Evolutionary conservation across 2,888 invertebrate species (phyloP).

Genomic region (Crossocerus cetratus): DNA sequence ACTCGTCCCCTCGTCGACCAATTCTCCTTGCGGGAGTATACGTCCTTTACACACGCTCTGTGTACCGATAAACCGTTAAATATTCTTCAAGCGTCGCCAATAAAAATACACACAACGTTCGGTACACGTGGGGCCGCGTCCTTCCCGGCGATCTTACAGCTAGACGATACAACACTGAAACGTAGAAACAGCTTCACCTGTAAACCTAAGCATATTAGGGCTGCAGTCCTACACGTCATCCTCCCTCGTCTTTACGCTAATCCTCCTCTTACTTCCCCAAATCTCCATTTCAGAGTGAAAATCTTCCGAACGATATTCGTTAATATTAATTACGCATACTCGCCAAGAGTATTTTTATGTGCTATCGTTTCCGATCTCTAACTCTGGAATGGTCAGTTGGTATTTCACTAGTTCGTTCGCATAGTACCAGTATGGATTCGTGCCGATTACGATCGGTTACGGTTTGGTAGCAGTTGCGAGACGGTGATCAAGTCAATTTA

Average conservation of each 20-base stretch:
- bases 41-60: conserved; percentile 5
- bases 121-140: conserved; percentile 26
- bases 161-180: conserved; percentile 42
- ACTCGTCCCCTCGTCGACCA: conserved; percentile 15
- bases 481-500: background rate
- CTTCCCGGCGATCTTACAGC: conserved; percentile 25
- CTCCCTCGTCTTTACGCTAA: no score
- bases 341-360: no score
- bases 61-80: conserved; percentile 41
- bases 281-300: no score
- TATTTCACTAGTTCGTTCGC: no score
- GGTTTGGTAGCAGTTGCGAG: background rate
- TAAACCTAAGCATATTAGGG: conserved; percentile 16
- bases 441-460: no score
- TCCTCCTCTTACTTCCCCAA: no score
- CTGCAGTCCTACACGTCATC: background rate
- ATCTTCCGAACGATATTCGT: no score
- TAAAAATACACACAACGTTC: conserved; percentile 45
- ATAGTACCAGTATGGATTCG: no score
- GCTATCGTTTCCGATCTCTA: no score
- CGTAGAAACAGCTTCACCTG: conserved; percentile 25
- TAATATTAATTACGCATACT: no score
- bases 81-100: conserved; percentile 46
- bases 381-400: no score
- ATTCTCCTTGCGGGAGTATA: background rate